A percentile compares a stretch with the other conserved stretches of the same genome.
Conservation (phyloP, 2,888 invertebrate species). For the Schizotus pectinicornis region DNA sequence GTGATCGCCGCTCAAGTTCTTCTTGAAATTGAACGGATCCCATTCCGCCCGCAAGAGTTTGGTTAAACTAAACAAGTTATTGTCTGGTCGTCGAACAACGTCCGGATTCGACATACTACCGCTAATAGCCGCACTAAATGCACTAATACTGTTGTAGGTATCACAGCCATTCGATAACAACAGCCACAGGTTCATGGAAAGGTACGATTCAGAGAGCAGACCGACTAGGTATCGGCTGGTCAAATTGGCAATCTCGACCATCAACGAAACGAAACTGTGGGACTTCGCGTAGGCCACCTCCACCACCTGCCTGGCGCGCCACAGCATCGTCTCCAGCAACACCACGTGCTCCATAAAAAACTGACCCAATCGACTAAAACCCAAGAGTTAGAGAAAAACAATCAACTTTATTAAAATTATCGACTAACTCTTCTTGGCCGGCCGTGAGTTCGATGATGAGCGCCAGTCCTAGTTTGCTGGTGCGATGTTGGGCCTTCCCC, state of each 20-base stretch:
- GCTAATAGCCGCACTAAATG: constrained; percentile 29
- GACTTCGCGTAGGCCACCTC: constrained; percentile 68
- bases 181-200: constrained; percentile 48
- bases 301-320: constrained; percentile 71
- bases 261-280: constrained; percentile 60
- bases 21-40: constrained; percentile 24
- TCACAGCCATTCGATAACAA: constrained; percentile 45
- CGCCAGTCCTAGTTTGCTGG: constrained; percentile 69
- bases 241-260: constrained; percentile 62
- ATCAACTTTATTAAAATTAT: constrained; percentile 3
- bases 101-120: constrained; percentile 6
- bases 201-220: constrained; percentile 46
- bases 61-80: constrained; percentile 31
- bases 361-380: constrained; percentile 54
- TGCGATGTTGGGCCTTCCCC: constrained; percentile 36
- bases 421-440: constrained; percentile 62
- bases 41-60: constrained; percentile 29
- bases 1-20: constrained; percentile 8
- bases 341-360: constrained; percentile 83
- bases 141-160: constrained; percentile 41
- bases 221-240: constrained; percentile 41
- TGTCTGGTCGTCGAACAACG: too few relatives aligned
- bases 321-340: constrained; percentile 74
- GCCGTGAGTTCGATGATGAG: constrained; percentile 67
- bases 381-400: not conserved